Evolutionary conservation across 2,113 vertebrate species (phyloP).

Genomic region (Synodontis membranacea): DNA sequence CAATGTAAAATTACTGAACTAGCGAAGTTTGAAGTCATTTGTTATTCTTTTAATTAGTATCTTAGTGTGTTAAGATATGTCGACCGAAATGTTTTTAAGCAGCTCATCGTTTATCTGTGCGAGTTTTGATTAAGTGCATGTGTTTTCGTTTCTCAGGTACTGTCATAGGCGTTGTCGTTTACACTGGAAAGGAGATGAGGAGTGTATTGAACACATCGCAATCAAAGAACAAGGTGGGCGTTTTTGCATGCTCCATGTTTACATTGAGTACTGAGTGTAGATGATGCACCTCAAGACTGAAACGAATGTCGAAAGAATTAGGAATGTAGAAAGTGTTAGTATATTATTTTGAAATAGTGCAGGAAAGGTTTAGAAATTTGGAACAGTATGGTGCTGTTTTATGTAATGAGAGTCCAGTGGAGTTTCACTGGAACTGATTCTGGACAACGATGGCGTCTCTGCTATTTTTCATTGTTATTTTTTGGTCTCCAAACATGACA

Average conservation of each 20-base stretch:
- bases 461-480: too few species aligned
- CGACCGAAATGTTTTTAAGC: constrained; percentile 18
- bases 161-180: constrained; percentile 97
- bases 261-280: background rate
- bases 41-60: constrained; percentile 8
- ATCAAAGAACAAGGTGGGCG: constrained; percentile 91
- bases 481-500: background rate
- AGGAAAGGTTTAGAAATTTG: background rate
- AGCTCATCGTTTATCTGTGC: constrained; percentile 16
- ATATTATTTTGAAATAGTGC: background rate
- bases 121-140: constrained; percentile 11
- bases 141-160: constrained; percentile 79
- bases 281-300: too few species aligned
- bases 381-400: background rate
- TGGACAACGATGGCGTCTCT: background rate
- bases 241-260: background rate
- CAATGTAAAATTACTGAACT: background rate
- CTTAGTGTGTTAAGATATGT: background rate
- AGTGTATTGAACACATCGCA: constrained; percentile 96
- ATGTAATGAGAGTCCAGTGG: background rate
- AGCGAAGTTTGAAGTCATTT: constrained; percentile 59
- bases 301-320: background rate
- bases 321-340: background rate
- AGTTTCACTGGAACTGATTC: background rate
- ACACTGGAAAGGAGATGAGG: constrained; percentile 96